A percentile compares a stretch with the other conserved stretches of the same genome.
phyloP scores from a whole-genome alignment of 2,113 vertebrate genomes.

The Ranitomeya variabilis region DNA sequence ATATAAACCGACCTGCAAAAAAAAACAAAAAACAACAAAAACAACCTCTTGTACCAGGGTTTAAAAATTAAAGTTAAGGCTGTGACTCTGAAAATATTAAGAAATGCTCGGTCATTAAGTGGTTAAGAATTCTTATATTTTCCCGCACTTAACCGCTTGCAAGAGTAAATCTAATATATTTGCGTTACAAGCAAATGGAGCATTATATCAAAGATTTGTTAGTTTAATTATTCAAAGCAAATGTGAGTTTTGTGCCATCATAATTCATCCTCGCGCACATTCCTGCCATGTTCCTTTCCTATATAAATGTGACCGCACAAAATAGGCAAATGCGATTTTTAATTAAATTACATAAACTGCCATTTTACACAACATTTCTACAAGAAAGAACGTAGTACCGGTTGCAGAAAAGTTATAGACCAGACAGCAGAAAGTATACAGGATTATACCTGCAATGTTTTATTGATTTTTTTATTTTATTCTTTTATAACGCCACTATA shows the following conservation, averaged over 20 bases:
- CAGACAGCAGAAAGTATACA: not conserved
- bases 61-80: too few species aligned
- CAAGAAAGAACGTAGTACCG: not conserved
- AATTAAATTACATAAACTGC: not conserved
- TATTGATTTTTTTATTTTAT: too few species aligned
- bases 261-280: not conserved
- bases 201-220: not conserved
- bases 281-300: not conserved
- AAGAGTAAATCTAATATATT: not conserved
- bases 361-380: not conserved
- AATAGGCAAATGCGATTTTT: not conserved
- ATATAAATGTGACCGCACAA: not conserved
- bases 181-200: not conserved
- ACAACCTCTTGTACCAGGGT: too few species aligned
- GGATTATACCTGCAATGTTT: not conserved
- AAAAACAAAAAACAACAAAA: too few species aligned
- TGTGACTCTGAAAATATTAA: too few species aligned
- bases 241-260: not conserved
- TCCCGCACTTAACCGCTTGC: not conserved
- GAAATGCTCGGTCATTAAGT: too few species aligned
- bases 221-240: slow-evolving; percentile 17
- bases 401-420: not conserved
- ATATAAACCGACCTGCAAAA: too few species aligned
- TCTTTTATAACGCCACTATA: too few species aligned
- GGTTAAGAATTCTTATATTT: not conserved